A percentile compares a stretch with the other conserved stretches of the same genome.
Conservation (phyloP, 2,888 invertebrate genomes). For the Lapara coniferarum region DNA sequence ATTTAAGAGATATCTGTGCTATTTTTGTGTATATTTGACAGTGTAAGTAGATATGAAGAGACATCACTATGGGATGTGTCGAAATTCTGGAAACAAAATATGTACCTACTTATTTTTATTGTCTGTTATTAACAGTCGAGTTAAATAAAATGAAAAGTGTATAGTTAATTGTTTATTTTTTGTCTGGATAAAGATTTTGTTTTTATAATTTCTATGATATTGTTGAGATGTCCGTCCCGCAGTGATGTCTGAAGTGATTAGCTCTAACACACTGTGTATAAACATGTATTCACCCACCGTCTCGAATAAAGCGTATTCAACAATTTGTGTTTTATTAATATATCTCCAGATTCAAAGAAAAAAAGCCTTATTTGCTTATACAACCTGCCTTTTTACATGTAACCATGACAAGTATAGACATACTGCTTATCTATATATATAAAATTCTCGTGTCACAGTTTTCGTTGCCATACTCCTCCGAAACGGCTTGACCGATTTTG, state of each 20-base stretch:
- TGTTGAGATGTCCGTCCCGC: background rate
- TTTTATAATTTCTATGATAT: too few relatives aligned
- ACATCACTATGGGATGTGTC: background rate
- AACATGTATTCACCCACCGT: slow-evolving; percentile 11
- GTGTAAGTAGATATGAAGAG: background rate
- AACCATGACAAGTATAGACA: too few relatives aligned
- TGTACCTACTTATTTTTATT: too few relatives aligned
- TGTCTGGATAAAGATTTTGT: background rate
- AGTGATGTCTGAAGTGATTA: background rate
- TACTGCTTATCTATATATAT: too few relatives aligned
- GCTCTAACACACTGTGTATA: background rate
- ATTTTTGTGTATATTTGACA: slow-evolving; percentile 10
- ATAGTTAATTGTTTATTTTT: background rate
- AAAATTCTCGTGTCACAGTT: too few relatives aligned
- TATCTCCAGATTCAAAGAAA: background rate
- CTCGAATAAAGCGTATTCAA: slow-evolving; percentile 17
- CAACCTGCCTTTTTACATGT: too few relatives aligned
- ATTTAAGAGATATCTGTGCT: slow-evolving; percentile 8
- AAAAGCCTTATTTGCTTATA: background rate
- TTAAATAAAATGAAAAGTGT: too few relatives aligned
- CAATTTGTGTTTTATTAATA: background rate
- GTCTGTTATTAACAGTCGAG: too few relatives aligned
- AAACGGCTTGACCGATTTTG: too few relatives aligned
- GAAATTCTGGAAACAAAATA: background rate
- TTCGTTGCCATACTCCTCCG: too few relatives aligned